Evolutionary conservation across 2,113 vertebrate species (phyloP).

Genomic region (Onychorhynchus coronatus): DNA sequence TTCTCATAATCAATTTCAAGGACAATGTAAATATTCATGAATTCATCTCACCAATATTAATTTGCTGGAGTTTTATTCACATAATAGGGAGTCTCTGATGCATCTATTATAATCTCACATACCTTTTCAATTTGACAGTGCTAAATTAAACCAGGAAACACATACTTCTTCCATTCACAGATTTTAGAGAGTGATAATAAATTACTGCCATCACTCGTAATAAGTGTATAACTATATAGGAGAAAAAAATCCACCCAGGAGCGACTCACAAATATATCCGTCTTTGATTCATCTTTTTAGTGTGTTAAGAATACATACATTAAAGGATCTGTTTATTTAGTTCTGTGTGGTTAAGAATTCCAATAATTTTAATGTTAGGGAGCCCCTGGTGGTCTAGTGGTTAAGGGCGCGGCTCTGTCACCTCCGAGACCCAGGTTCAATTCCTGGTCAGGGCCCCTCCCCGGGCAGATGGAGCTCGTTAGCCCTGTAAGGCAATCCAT

Average conservation of each 20-base stretch:
- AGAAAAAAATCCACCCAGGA: neutral
- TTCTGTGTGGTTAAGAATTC: neutral
- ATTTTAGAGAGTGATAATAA: neutral
- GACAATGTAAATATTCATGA: slow-evolving; percentile 29
- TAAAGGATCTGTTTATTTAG: neutral
- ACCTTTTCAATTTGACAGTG: slow-evolving; percentile 4
- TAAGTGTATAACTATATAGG: neutral
- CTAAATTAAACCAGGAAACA: slow-evolving; percentile 12
- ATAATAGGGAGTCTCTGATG: neutral
- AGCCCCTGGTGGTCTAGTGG: too few species aligned
- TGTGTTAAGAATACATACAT: neutral
- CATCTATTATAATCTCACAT: slow-evolving; percentile 17
- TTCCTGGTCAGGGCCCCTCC: too few species aligned
- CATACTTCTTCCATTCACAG: neutral
- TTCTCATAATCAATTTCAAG: slow-evolving; percentile 35
- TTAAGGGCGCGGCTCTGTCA: too few species aligned
- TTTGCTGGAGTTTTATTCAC: neutral
- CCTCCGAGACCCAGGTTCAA: too few species aligned
- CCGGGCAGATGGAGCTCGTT: too few species aligned
- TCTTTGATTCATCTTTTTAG: neutral
- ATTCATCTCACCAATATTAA: slow-evolving; percentile 4
- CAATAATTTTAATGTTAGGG: neutral
- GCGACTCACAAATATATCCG: neutral
- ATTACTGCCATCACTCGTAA: neutral
- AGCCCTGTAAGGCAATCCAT: too few species aligned